Evolutionary conservation across 2,797 vertebrate genomes (phyloP).

Genomic region (Chlorospingus semifuscus): DNA sequence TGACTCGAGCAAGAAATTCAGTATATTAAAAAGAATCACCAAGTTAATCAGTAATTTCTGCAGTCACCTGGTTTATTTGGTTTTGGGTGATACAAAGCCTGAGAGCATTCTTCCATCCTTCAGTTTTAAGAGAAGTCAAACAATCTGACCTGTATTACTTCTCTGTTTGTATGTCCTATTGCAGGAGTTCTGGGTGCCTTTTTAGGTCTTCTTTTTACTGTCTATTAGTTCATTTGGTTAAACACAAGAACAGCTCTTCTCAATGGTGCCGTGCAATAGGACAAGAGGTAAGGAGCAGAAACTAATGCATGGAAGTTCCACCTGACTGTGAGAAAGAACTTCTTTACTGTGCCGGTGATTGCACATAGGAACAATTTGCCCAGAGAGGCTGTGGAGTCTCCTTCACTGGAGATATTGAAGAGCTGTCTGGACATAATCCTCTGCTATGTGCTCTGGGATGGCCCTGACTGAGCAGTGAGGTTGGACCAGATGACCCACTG

Average conservation of each 20-base stretch:
- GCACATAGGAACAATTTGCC: background rate
- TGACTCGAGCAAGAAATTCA: background rate
- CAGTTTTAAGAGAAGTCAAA: background rate
- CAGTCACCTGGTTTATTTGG: background rate
- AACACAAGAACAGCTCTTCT: background rate
- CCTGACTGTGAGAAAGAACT: background rate
- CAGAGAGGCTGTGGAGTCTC: background rate
- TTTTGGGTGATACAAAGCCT: background rate
- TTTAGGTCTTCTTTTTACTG: background rate
- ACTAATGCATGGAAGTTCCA: accelerated
- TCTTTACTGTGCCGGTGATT: background rate
- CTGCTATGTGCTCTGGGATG: background rate
- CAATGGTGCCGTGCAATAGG: too few relatives aligned
- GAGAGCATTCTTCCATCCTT: background rate
- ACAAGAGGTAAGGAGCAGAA: background rate
- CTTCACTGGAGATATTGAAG: background rate
- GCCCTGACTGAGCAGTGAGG: accelerated
- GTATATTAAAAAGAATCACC: background rate
- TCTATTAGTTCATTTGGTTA: background rate
- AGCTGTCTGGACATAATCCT: background rate
- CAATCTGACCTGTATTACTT: background rate
- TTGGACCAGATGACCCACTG: background rate
- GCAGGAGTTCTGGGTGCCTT: background rate
- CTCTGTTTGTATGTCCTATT: background rate
- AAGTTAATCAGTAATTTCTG: background rate